These are phyloP conservation scores for Melieria omissa DNA, from an alignment of 2,888 invertebrate species.

Conservation along the genomic window DNA sequence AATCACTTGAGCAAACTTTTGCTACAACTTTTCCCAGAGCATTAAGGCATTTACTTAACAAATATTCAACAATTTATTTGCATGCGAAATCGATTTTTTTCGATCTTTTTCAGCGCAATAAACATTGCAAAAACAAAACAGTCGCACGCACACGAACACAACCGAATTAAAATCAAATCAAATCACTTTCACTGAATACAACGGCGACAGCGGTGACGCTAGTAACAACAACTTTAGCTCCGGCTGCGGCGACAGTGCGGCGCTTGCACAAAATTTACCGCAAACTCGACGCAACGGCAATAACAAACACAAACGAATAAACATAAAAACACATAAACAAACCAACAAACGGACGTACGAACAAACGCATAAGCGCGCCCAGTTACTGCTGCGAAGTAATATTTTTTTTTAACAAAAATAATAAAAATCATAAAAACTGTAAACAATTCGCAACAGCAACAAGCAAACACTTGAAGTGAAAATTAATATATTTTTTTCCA, in stretches of 20 bases:
- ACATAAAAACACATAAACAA: not conserved
- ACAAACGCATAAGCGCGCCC: not conserved
- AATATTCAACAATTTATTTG: too few relatives aligned
- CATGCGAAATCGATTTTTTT: too few relatives aligned
- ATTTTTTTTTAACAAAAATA: too few relatives aligned
- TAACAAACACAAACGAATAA: not conserved
- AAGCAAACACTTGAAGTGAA: too few relatives aligned
- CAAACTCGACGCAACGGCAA: not conserved
- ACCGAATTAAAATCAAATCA: slow-evolving; percentile 53
- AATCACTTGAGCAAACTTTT: too few relatives aligned
- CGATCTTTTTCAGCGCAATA: too few relatives aligned
- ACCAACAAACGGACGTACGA: not conserved
- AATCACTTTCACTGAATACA: slow-evolving; percentile 60
- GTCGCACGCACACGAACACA: slow-evolving; percentile 25
- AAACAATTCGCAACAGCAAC: too few relatives aligned
- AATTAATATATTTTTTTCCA: too few relatives aligned
- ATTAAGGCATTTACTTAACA: too few relatives aligned
- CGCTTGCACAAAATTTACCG: not conserved
- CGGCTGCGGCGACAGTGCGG: not conserved
- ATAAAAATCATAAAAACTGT: too few relatives aligned
- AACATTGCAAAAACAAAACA: slow-evolving; percentile 21
- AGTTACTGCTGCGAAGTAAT: too few relatives aligned
- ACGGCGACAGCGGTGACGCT: not conserved
- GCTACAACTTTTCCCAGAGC: too few relatives aligned
- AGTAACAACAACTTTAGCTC: not conserved